Evolutionary conservation across 1,140 invertebrate species (phyloP).

Genomic region (Habropoda laboriosa): DNA sequence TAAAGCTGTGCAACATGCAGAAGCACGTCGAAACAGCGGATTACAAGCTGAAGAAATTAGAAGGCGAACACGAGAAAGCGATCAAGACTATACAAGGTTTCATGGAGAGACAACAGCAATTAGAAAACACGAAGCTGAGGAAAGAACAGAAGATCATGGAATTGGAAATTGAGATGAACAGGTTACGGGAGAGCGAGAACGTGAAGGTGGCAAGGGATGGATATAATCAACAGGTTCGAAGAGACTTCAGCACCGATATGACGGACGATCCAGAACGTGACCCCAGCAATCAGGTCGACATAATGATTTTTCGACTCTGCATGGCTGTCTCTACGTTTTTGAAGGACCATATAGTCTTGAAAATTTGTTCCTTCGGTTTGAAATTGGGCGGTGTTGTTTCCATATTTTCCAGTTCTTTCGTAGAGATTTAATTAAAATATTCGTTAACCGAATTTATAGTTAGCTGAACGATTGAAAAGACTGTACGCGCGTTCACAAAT

Average conservation of each 20-base stretch:
- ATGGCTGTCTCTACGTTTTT: conserved; percentile 49
- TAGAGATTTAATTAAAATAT: neutral
- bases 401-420: neutral
- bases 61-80: conserved; percentile 73
- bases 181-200: conserved; percentile 58
- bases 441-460: neutral
- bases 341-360: conserved; percentile 30
- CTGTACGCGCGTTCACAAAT: conserved; percentile 30
- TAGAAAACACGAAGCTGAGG: conserved; percentile 69
- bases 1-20: conserved; percentile 73
- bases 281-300: conserved; percentile 75
- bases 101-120: conserved; percentile 71
- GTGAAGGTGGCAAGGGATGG: conserved; percentile 43
- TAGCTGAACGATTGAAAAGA: neutral
- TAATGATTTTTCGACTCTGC: conserved; percentile 51
- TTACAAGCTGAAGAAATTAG: conserved; percentile 72
- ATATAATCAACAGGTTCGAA: conserved; percentile 44
- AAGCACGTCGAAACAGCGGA: conserved; percentile 64
- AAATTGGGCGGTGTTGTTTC: neutral
- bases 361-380: neutral
- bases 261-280: conserved; percentile 72
- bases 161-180: conserved; percentile 73
- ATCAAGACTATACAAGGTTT: conserved; percentile 78
- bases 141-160: conserved; percentile 74
- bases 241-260: conserved; percentile 63